Evolutionary conservation across 2,797 vertebrate species (phyloP).

Genomic region (Danio tinwini): DNA sequence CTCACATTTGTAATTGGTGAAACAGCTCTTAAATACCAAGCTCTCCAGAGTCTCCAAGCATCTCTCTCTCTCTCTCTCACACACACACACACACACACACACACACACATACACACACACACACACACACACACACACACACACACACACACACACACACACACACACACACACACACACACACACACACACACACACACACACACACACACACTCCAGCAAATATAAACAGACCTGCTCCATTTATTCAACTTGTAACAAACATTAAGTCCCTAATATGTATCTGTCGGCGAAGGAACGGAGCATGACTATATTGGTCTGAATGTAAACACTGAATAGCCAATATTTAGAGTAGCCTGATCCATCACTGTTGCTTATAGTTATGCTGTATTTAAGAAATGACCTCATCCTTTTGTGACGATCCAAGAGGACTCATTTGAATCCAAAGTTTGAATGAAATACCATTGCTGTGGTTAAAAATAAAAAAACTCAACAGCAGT

Average conservation of each 20-base stretch:
- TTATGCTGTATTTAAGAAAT: constrained; percentile 27
- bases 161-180: constrained; percentile 12
- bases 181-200: background rate
- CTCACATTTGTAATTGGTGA: constrained; percentile 60
- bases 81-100: background rate
- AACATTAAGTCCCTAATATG: constrained; percentile 60
- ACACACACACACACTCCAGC: background rate
- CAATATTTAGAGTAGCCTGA: constrained; percentile 51
- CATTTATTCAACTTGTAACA: constrained; percentile 57
- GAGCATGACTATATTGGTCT: constrained; percentile 41
- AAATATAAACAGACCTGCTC: constrained; percentile 39
- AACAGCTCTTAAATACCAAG: constrained; percentile 48
- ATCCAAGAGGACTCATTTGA: background rate
- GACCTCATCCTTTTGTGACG: constrained; percentile 45
- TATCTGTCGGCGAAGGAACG: constrained; percentile 19
- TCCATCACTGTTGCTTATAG: constrained; percentile 37
- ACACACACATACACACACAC: constrained; percentile 18
- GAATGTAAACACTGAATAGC: constrained; percentile 44
- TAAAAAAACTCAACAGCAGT: constrained; percentile 34
- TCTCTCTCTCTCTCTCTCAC: constrained; percentile 10
- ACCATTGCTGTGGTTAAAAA: constrained; percentile 27
- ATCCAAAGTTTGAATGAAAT: constrained; percentile 45
- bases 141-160: constrained; percentile 1
- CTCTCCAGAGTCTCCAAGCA: background rate
- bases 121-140: background rate